Base-by-base conservation (phyloP, 1,140 invertebrate species). In the Heliconius himera region DNA sequence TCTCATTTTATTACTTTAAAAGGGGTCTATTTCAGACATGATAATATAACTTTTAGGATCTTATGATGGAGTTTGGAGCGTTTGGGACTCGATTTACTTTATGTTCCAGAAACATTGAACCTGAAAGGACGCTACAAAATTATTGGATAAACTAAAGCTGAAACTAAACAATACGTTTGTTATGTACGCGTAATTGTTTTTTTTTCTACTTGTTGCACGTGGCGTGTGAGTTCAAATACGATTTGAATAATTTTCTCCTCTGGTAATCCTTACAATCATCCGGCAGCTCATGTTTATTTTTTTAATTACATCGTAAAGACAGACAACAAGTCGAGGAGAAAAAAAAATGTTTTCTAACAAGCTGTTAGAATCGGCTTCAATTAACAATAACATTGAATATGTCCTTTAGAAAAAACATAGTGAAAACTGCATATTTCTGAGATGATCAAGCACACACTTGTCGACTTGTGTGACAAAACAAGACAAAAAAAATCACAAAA, bases 41-140 rank as follows among this genome's bases (percentile, higher is more conserved):
- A 66, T 66, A 66, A 29, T 66, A 66, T 66, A 66, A 66, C 60
- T 66, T 66, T 66, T 26, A 29, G 60, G 60, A 66, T 66, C 60
- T 66, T 66, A 16, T 66, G 60, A 29, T 66, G 60, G 60, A 26
- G 26, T 66, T 66, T 29, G 22, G 60, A 66, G 22, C 60, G 60
- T 66, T 66, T 66, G 60, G 26, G 60, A 66, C 60, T 26, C 60
- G 60, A 66, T 66, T 66, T 66, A 66, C 60, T 66, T 66, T 29
- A 66, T 66, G 60, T 66, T 66, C 60, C 13, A 66, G 60, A 66
- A 66, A 66, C 60, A 66, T 29, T 26, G 60, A 66, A 16, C 22
- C 22, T 29, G 3, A 66, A 66, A 26, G 60, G 60, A 29, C 60
- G 22, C 26, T 66, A 29, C 60, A 29, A 16, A 56, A 29, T 29